Evolutionary conservation across 2,113 vertebrate genomes (phyloP), one percentile per base, ranked within the genome.

Genomic region (Cyanoramphus novaezelandiae): DNA sequence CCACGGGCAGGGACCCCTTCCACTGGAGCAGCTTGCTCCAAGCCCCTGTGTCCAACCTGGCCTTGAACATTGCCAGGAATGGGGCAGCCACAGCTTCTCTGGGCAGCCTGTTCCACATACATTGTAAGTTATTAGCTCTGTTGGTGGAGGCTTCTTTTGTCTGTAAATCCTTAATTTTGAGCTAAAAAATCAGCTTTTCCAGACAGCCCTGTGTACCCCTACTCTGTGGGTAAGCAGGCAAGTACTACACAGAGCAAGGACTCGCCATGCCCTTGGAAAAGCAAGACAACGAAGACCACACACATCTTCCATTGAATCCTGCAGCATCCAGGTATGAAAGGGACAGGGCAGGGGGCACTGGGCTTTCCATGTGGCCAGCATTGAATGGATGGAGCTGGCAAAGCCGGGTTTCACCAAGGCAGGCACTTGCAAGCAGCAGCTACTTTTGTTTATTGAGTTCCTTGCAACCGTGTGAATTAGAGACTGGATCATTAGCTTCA

Each of bases 401-500:
- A 93, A 93, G 43, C 17, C 0, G 0, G 17, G 17, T 93, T 92
- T 88, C 49, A 64, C 49, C 53, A 62, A 53, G 59, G 44, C 62
- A 39, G 31, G 69, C 5, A 0, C 52, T 94, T 53, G 74, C 86
- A 86, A 74, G 76, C 91, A 82, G 74, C 91, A 91, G 81, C 62
- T 91, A 52, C 88, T 93, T 96, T 92, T 96, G 92, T 95, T 96
- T 95, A 87, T 70, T 49, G 12, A 87, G 81, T 85, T 93, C 89
- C 88, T 92, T 82, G 62, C 49, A 94, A 92, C 23, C 21, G 4
- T 18, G 4, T 83, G 77, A 95, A 96, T 95, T 94, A 94, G 52
- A 84, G 92, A 17, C 78, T 87, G 92, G 92, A 91, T 96, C 93
- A 96, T 96, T 96, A 96, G 92, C 83, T 96, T 92, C 91, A 96